Evolutionary conservation across 2,797 vertebrate genomes (phyloP).

Genomic region (Eremophila alpestris): DNA sequence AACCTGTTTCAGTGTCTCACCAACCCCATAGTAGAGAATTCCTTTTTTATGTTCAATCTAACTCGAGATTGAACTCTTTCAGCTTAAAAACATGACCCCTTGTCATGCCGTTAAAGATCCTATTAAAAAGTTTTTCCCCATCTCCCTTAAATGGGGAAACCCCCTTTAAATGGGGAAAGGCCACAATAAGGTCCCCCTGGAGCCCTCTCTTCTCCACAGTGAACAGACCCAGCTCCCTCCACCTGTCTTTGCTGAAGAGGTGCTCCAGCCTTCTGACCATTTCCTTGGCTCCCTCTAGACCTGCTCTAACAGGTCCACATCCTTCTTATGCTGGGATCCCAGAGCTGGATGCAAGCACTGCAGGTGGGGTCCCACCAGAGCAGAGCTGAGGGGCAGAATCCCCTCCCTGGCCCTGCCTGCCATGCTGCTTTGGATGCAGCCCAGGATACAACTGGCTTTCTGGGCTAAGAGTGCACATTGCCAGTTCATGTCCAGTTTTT

Average conservation of each 20-base stretch:
- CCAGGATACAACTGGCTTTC: not conserved
- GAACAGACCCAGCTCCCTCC: not conserved
- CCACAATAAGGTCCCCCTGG: fast-evolving
- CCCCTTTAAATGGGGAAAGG: not conserved
- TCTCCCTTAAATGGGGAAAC: not conserved
- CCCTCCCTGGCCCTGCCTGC: not conserved
- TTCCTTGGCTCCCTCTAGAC: not conserved
- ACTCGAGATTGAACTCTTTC: too few species aligned
- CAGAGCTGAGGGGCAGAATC: not conserved
- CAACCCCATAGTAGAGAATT: not conserved
- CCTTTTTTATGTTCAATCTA: not conserved
- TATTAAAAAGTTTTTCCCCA: not conserved
- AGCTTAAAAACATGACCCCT: not conserved
- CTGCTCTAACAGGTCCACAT: fast-evolving
- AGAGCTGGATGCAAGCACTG: fast-evolving
- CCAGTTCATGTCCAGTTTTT: not conserved
- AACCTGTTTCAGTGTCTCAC: not conserved
- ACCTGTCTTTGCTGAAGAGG: fast-evolving
- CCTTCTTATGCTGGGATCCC: fast-evolving
- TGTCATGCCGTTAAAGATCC: fast-evolving
- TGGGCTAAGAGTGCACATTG: not conserved
- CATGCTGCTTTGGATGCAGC: fast-evolving
- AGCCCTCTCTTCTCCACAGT: not conserved
- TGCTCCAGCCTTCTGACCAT: not conserved
- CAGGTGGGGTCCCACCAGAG: not conserved